Evolutionary conservation across 2,797 vertebrate species (phyloP).

Genomic region (Acomys russatus): DNA sequence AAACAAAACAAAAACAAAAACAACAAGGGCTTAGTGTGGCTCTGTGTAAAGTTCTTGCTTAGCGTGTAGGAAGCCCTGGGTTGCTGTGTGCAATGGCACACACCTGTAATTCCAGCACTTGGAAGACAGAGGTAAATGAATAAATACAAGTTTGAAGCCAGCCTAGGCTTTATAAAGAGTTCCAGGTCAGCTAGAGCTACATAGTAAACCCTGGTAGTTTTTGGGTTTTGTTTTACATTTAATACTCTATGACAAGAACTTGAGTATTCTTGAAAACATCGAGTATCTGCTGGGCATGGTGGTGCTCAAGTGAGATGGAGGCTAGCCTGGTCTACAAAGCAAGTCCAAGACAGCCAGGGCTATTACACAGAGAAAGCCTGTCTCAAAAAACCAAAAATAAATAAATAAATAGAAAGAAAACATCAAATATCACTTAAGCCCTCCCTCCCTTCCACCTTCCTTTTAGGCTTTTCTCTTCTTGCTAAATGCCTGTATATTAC

Average conservation of each 20-base stretch:
- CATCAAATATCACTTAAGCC: not conserved
- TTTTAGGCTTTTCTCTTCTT: not conserved
- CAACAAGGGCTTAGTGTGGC: not conserved
- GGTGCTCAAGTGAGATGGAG: no score
- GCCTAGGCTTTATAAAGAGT: not conserved
- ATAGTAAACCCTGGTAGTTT: not conserved
- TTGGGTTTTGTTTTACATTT: not conserved
- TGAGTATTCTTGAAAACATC: slow-evolving; percentile 1
- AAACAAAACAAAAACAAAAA: not conserved
- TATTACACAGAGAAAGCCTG: no score
- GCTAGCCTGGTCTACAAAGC: no score
- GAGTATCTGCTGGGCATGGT: not conserved
- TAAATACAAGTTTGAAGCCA: not conserved
- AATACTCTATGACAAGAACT: not conserved
- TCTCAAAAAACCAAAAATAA: no score
- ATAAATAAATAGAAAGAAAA: not conserved
- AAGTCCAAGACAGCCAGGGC: no score
- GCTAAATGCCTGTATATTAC: not conserved
- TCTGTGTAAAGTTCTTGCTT: not conserved
- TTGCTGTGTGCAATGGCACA: not conserved
- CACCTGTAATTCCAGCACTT: not conserved
- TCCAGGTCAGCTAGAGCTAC: not conserved
- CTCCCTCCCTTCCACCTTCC: not conserved
- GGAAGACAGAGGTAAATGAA: not conserved
- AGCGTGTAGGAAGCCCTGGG: not conserved